Evolutionary conservation across 2,888 invertebrate species (phyloP), one percentile per base, ranked within the genome.

Genomic region (Schizotus pectinicornis): DNA sequence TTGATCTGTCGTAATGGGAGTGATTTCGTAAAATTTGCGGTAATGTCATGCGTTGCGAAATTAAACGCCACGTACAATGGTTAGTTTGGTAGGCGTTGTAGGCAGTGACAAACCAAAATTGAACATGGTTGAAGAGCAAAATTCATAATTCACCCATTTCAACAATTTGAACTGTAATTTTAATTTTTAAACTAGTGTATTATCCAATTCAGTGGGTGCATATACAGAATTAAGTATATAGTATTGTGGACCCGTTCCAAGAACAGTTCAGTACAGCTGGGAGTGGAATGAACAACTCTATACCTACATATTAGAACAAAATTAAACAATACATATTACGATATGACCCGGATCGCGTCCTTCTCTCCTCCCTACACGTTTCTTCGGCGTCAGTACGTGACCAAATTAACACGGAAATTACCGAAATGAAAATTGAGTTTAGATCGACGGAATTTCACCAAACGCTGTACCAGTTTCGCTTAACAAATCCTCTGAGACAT

Each of bases 361-460:
- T 42, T 43, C 46, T 56, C 46, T 8, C 46, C 51, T 49, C 47
- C 47, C 39, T 37, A 48, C 48, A 36, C 32, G 52, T 43, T 56
- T 49, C 37, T 47, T 55, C 55, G 35, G 12, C 36, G 9, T 49
- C 34, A 22, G 8, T 50, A 59, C 59, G 59, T 59, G 59, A 59
- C 59, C 59, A 59, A 59, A 55, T 59, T 55, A 59, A 50, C 55
- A 46, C 50, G 55, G 55, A 55, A 47, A 59, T 59, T 59, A 59
- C 59, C 51, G 51, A 50, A 59, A 59, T 59, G 59, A 59, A 59
- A 59, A 59, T 55, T 55, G 55, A 50, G 59, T 55, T 59, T 59
- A 51, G 59, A 59, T 59, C 50, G 54, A 59, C 54, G 52, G 45
- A 59, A 55, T 55, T 57, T 48, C 47, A 57, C 57, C 47, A 57